These are phyloP conservation scores for Eulithis testata DNA, from an alignment of 2,888 invertebrate species.

Conservation along the genomic window DNA sequence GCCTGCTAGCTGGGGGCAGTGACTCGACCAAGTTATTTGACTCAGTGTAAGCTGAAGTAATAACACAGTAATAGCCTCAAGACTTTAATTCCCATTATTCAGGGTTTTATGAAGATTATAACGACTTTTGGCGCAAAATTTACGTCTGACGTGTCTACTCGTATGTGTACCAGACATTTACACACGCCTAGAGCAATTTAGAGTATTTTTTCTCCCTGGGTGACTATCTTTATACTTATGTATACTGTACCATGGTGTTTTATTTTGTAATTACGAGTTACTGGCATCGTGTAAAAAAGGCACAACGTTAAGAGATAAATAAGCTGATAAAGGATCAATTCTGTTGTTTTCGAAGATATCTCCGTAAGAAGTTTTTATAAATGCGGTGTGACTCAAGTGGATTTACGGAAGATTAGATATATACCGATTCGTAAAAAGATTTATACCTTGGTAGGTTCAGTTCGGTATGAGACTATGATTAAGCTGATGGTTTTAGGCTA, in stretches of 20 bases:
- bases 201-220: no score
- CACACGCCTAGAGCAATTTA: no score
- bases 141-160: not conserved
- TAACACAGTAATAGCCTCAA: not conserved
- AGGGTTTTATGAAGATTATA: not conserved
- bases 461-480: not conserved
- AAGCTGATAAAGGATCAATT: conserved; percentile 41
- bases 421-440: conserved; percentile 2
- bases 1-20: conserved; percentile 7
- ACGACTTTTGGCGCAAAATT: not conserved
- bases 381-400: conserved; percentile 23
- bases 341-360: conserved; percentile 38
- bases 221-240: no score
- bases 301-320: conserved; percentile 28
- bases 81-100: not conserved
- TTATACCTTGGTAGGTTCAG: not conserved
- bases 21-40: not conserved
- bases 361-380: conserved; percentile 31
- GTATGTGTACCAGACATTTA: no score
- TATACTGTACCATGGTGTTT: not conserved
- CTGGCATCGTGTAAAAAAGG: conserved; percentile 16
- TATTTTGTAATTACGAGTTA: not conserved
- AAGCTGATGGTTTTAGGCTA: not conserved
- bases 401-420: conserved; percentile 8
- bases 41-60: not conserved